phyloP scores from a whole-genome alignment of 92 coral and sea anemone species.

The Chrysogorgia sp. region DNA sequence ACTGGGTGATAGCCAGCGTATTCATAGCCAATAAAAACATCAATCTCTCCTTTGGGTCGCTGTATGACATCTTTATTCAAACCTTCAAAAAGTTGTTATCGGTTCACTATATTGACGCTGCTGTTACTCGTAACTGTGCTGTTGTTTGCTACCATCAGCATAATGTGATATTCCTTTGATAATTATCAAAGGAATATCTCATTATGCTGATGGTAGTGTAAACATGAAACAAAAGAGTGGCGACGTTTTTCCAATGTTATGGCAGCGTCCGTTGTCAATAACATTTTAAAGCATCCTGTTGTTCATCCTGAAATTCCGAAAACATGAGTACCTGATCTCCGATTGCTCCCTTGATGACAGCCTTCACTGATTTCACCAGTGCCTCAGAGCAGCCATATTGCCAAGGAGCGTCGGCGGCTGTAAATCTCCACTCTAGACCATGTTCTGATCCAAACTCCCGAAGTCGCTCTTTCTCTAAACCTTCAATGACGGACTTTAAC shows the following conservation, averaged over 20 bases:
- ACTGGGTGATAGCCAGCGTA: constrained; percentile 72
- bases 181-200: too few relatives aligned
- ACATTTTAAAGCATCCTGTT: too few relatives aligned
- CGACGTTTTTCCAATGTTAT: too few relatives aligned
- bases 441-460: constrained; percentile 46
- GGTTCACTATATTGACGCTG: too few relatives aligned
- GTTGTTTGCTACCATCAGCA: too few relatives aligned
- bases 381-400: constrained; percentile 55
- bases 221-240: too few relatives aligned
- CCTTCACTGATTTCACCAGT: constrained; percentile 55
- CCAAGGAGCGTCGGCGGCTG: constrained; percentile 67
- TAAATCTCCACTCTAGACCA: constrained; percentile 55
- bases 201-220: too few relatives aligned
- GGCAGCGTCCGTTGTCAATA: too few relatives aligned
- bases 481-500: constrained; percentile 2
- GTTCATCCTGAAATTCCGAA: constrained; percentile 53
- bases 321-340: constrained; percentile 43
- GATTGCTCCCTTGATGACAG: constrained; percentile 43
- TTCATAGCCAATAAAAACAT: constrained; percentile 69
- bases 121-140: too few relatives aligned
- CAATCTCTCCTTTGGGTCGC: constrained; percentile 65
- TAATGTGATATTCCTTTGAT: too few relatives aligned
- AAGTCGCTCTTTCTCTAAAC: constrained; percentile 12
- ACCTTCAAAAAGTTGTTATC: constrained; percentile 52
- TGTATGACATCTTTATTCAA: constrained; percentile 51